Evolutionary conservation across 1,140 invertebrate genomes (phyloP).

Genomic region (Melitaea cinxia): DNA sequence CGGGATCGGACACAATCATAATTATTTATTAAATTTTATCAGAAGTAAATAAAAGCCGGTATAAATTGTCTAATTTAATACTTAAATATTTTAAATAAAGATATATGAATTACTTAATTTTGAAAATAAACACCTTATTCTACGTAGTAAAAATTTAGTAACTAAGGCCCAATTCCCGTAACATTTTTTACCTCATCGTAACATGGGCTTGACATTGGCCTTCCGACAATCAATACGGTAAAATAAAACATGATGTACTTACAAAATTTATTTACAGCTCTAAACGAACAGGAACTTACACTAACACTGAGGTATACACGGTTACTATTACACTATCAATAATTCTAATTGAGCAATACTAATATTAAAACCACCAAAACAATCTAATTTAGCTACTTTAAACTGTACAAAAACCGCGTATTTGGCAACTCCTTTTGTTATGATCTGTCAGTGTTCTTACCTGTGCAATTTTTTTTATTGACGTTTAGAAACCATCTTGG

Average conservation of each 20-base stretch:
- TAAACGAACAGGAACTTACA: slow-evolving; percentile 36
- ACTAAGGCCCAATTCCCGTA: neutral
- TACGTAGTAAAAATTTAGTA: neutral
- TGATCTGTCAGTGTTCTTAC: slow-evolving; percentile 17
- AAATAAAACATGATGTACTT: slow-evolving; percentile 43
- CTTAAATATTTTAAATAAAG: too few species aligned
- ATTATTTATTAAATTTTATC: too few species aligned
- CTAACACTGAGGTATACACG: slow-evolving; percentile 42
- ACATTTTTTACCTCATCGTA: slow-evolving; percentile 33
- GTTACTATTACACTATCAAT: slow-evolving; percentile 5
- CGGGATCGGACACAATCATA: too few species aligned
- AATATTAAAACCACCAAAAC: neutral
- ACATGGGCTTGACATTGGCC: slow-evolving; percentile 66
- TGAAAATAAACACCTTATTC: too few species aligned
- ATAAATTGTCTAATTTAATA: too few species aligned
- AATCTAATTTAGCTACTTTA: neutral
- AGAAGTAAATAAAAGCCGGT: too few species aligned
- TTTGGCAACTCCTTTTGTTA: slow-evolving; percentile 22
- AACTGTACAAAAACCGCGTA: slow-evolving; percentile 10
- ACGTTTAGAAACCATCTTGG: neutral
- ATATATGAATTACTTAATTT: too few species aligned
- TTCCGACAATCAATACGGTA: slow-evolving; percentile 67
- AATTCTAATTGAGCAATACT: slow-evolving; percentile 19
- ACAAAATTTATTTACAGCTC: slow-evolving; percentile 28
- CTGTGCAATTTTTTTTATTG: neutral